A percentile compares a stretch with the other conserved stretches of the same genome.
These are phyloP conservation scores for Heteromormyrus szaboi DNA, from an alignment of 2,797 vertebrate species.

Conservation along the genomic window DNA sequence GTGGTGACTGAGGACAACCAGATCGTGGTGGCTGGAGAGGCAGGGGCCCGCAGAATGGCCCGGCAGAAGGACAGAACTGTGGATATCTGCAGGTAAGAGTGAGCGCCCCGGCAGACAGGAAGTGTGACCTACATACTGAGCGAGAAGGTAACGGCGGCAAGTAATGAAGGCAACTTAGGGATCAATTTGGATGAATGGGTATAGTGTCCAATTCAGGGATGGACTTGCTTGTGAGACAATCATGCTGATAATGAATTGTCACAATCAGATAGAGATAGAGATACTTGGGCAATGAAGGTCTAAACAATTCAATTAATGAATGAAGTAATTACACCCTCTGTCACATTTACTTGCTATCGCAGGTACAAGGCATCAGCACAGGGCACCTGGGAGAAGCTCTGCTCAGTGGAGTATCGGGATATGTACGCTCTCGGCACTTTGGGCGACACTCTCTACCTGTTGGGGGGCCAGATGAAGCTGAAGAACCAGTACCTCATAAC, in stretches of 20 bases:
- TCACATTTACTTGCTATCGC: not conserved
- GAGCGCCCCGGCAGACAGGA: not conserved
- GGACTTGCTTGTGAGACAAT: not conserved
- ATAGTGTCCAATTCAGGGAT: not conserved
- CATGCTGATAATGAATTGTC: not conserved
- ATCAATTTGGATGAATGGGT: not conserved
- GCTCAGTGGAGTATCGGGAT: slow-evolving; percentile 80
- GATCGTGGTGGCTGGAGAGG: slow-evolving; percentile 86
- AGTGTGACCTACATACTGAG: not conserved
- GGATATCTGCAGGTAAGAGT: slow-evolving; percentile 85
- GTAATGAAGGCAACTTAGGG: not conserved
- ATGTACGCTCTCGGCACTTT: slow-evolving; percentile 78
- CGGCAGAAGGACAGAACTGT: slow-evolving; percentile 76
- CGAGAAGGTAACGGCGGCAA: not conserved
- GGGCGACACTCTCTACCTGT: slow-evolving; percentile 75
- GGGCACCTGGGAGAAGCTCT: slow-evolving; percentile 82
- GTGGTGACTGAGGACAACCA: slow-evolving; percentile 83
- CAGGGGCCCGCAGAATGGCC: slow-evolving; percentile 75
- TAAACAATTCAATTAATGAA: not conserved
- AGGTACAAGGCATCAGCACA: slow-evolving; percentile 84
- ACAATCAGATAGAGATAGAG: not conserved
- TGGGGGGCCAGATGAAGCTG: slow-evolving; percentile 91
- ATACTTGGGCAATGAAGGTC: not conserved
- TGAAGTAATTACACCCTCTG: not conserved
- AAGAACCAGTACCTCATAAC: slow-evolving; percentile 87